Evolutionary conservation across 2,888 invertebrate species (phyloP), one percentile per base, ranked within the genome.

Genomic region (Calameuta filiformis): DNA sequence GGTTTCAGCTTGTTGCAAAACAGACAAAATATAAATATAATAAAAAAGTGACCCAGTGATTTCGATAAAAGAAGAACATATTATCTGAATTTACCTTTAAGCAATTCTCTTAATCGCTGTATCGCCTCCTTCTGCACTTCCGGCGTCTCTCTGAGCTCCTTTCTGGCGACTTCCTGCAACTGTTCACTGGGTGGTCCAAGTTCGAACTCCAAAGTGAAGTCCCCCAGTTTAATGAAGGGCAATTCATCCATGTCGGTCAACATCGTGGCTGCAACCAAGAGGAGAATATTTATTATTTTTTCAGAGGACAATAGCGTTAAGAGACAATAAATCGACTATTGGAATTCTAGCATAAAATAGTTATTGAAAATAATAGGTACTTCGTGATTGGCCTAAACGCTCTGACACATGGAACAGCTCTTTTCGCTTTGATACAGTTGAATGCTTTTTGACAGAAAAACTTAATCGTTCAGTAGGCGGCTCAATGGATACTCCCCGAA

Each of bases 221-320:
- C 92, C 1, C 96, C 96, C 71, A 96, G 91, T 90, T 95, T 93
- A 68, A 97, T 91, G 1, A 93, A 93, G 11, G 96, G 96, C 81
- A 96, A 87, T 83, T 94, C 93, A 31, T 94, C 93, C 88, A 96
- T 91, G 76, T 95, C 95, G 73, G 96, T 96, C 88, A 96, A 92
- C 95, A 96, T 95, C 79, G 95, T 95, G 84, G 93, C 94, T 79
- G 94, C 93, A 89, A 86, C 23, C 23, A 23, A 56, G 9, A 56
- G 23, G 23, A 56, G 23, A 56, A 56, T 56, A 56, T 56, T 56
- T 56, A 56, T 56, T 56, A 2, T 23, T 23, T 56, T 0, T 23
- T 23, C 0, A 56, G 23, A 23, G 23, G 2, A 56, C 56, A 23
- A 56, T 23, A 23, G 23, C 15, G 23, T 15, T 56, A 56, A 23